These are phyloP conservation scores for Geococcyx californianus DNA, from an alignment of 2,113 vertebrate genomes.

Conservation along the genomic window DNA sequence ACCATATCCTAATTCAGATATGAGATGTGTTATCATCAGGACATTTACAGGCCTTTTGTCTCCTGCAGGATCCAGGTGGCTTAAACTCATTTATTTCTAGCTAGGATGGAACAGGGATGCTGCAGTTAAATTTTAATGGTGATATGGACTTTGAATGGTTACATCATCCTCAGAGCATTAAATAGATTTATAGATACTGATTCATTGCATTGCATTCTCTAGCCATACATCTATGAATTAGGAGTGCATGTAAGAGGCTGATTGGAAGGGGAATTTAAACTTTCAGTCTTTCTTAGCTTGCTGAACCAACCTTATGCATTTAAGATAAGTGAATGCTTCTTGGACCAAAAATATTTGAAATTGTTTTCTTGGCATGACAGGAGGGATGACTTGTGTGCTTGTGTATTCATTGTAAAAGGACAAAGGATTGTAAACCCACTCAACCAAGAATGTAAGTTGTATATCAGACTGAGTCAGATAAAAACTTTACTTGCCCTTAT, in stretches of 20 bases:
- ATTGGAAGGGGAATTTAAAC: not conserved
- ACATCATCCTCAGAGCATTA: not conserved
- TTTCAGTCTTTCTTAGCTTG: not conserved
- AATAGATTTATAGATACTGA: not conserved
- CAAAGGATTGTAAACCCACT: not conserved
- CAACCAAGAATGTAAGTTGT: not conserved
- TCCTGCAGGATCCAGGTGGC: not conserved
- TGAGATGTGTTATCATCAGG: not conserved
- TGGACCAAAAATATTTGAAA: not conserved
- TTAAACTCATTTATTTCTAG: not conserved
- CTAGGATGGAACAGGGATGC: not conserved
- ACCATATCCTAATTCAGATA: not conserved
- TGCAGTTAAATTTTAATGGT: not conserved
- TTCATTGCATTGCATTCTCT: not conserved
- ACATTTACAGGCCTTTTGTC: not conserved
- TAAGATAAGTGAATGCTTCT: not conserved
- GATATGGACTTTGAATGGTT: not conserved
- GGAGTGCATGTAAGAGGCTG: not conserved
- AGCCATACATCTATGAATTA: not conserved
- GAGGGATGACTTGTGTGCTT: not conserved
- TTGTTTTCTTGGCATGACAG: not conserved
- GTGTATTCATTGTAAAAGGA: not conserved
- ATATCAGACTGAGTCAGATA: not conserved
- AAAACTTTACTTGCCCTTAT: slow-evolving; percentile 81
- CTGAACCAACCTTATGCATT: not conserved